Evolutionary conservation across 2,113 vertebrate genomes (phyloP), one percentile per base, ranked within the genome.

Genomic region (Lamprotornis superbus): DNA sequence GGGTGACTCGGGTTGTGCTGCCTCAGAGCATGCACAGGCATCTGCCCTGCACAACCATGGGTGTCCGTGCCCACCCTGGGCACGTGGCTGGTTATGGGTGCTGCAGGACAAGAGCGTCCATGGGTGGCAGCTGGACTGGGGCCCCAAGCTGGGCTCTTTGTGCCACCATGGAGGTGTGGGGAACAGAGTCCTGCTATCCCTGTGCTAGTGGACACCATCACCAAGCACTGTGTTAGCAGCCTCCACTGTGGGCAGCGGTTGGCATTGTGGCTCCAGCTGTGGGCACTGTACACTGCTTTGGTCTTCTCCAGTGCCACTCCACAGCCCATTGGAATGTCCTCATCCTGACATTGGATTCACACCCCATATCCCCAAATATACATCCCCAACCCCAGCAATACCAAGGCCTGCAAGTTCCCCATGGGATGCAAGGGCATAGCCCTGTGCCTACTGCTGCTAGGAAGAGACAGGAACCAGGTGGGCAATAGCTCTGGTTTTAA

Each of bases 401-500:
- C 27, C 39, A 53, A 22, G 14, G 15, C 9, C 7, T 22, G 12
- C 20, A 57, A 46, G 18, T 7, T 27, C 27, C 22, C 22, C 0
- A 0, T 0, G 9, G 56, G 42, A 19, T 28, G 37, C 37, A 55
- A 17, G 20, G 39, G 19, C 18, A 61, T 10, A 53, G 57, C 47
- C 24, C 47, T 40, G 24, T 1, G 5, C 30, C 64, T 18, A 13
- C n/a, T 56, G 63, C 49, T 74, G 28, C 22, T 9, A 91, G 57
- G 28, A 86, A 95, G 33, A 92, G 42, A 52, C 21, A 0, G 63
- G 31, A 77, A 57, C 4, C 9, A 2, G 35, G 35, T 47, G 30
- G 87, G 40, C 49, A 85, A 87, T 95, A 93, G 15, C 82, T 95
- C 85, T 93, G 82, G 23, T 74, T 95, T 97, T 96, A 97, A 97